Evolutionary conservation across 2,113 vertebrate genomes (phyloP), one percentile per base, ranked within the genome.

Genomic region (Argyrosomus japonicus): DNA sequence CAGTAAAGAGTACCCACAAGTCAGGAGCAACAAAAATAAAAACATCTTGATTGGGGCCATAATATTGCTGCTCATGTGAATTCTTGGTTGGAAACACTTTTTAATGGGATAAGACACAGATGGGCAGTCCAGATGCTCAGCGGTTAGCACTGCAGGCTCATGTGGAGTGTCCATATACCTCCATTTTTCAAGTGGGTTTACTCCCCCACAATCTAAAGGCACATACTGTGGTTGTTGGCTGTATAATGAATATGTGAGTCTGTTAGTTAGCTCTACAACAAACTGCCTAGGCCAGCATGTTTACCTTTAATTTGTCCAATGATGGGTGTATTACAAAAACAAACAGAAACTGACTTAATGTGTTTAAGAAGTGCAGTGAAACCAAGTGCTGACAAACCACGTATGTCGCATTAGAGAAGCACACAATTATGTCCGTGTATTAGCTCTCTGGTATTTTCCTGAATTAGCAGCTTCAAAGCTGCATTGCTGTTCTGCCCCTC

Each of bases 91-190:
- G 32, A 77, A 77, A 73, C n/a, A 43, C 25, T 68, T 73, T 77
- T 6, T 56, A 47, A 77, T 54, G 27, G 47, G 45, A 64, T 29
- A 63, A 76, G 11, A 48, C 53, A 72, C 81, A 82, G 81, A 76
- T 82, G 81, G 77, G 47, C n/a, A 32, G 81, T 36, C 77, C 78
- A 84, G 81, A 83, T 84, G 84, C 65, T 83, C 56, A 40, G 74
- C 21, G 11, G 65, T 51, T 36, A 73, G 63, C 67, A 64, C 58
- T 56, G 53, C 65, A 43, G 83, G 72, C 62, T 65, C 5, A 3
- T 50, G 9, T 68, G 10, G 62, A 75, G 58, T 63, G 53, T 69
- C 18, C 32, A 54, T 58, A 47, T 57, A 50, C 7, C 54, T 45
- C 51, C 15, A 25, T 82, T 60, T 40, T 73, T 77, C 32, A 27